These are phyloP conservation scores for Neodon shergylaensis DNA, from an alignment of 2,113 vertebrate genomes.

Conservation along the genomic window DNA sequence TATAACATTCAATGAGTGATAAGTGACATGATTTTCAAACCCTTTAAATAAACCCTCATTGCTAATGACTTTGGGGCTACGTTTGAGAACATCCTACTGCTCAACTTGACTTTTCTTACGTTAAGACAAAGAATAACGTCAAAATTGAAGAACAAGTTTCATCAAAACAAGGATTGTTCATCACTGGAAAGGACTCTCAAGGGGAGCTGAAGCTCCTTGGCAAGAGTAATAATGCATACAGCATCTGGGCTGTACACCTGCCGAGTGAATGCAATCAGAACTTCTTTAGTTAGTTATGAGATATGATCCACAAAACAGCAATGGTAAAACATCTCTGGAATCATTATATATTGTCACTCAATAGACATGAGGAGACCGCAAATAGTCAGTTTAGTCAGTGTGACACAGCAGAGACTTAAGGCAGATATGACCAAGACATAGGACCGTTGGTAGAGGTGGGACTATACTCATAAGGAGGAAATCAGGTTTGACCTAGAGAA, in stretches of 20 bases:
- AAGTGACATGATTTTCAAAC: not conserved
- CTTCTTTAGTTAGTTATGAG: not conserved
- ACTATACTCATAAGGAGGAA: not conserved
- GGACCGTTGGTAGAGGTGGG: not conserved
- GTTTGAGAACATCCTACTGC: not conserved
- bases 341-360: conserved; percentile 3
- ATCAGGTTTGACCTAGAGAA: not conserved
- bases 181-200: conserved; percentile 19
- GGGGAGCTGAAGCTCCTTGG: not conserved
- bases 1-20: conserved; percentile 34
- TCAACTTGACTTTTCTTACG: not conserved
- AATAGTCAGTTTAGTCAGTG: not conserved
- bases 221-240: not conserved
- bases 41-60: not conserved
- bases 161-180: not conserved
- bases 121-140: conserved; percentile 17
- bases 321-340: not conserved
- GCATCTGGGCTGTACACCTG: not conserved
- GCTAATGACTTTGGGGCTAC: not conserved
- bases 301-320: conserved; percentile 8
- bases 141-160: conserved; percentile 35
- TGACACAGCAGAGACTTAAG: not conserved
- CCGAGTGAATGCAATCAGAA: not conserved
- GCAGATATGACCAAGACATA: not conserved
- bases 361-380: not conserved